Base-by-base conservation (phyloP, 2,113 vertebrate genomes). In the Scortum barcoo region DNA sequence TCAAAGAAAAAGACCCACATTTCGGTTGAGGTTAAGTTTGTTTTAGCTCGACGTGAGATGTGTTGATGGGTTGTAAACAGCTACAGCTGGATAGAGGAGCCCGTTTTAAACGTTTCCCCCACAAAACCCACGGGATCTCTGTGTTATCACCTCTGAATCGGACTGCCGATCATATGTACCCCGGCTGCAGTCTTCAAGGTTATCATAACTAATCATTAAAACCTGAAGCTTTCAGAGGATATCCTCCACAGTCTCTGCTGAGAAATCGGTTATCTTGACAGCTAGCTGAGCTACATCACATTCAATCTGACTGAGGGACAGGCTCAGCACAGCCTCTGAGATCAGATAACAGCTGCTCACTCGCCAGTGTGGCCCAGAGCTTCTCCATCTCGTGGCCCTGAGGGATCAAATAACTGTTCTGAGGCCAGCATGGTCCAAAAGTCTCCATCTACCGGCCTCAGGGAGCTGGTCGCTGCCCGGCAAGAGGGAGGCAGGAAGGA, bases 401-500 rank as follows among this genome's bases (percentile, higher is more conserved):
- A 58, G 69, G 83, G 87, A 86, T 87, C 84, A 3, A 68, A 65
- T 87, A 80, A 85, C 90, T 83, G 85, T 71, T 92, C 81, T 60
- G 63, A 42, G 76, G 79, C 77, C 90, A 72, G 77, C 85, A 2
- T 78, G 80, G 81, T 81, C 65, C 78, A 76, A 50, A 53, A 72
- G 77, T 69, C 88, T 88, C 78, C 69, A 75, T 83, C 85, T 76
- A 76, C 83, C 24, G 83, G 92, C 90, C 85, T 80, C 81, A 76
- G 88, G 94, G 86, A 92, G 80, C 80, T 9, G 80, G 75, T 87
- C 70, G 75, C 79, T 84, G 53, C 81, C 73, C 69, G 36, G 77
- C 57, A 10, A 78, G 79, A 83, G 81, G 53, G 73, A 82, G 82
- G 74, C 92, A 93, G 93, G 89, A 95, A 94, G 90, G 93, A 94